Conservation (phyloP, 1,140 invertebrate genomes). For the Himalopsyche phryganea region DNA sequence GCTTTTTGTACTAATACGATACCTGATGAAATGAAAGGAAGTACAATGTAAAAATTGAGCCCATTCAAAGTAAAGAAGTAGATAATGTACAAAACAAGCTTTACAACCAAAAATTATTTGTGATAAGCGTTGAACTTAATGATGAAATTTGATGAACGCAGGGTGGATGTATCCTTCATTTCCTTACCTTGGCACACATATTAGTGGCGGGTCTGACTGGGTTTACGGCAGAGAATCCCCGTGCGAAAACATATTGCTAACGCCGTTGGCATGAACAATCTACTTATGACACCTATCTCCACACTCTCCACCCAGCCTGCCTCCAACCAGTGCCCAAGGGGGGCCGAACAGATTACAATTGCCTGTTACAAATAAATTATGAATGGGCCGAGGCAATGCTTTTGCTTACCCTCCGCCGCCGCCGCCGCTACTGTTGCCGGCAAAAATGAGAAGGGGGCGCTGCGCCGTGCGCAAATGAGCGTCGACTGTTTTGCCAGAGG, state of each 20-base stretch:
- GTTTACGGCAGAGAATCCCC: slow-evolving; percentile 7
- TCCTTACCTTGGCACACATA: too few relatives aligned
- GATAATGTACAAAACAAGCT: too few relatives aligned
- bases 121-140: too few relatives aligned
- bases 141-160: too few relatives aligned
- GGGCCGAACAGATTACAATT: slow-evolving; percentile 31
- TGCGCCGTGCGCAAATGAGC: neutral
- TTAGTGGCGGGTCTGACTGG: too few relatives aligned
- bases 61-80: too few relatives aligned
- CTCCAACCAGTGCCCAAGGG: neutral
- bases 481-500: neutral
- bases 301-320: neutral
- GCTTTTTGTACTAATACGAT: too few relatives aligned
- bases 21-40: too few relatives aligned
- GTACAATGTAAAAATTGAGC: too few relatives aligned
- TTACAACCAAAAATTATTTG: too few relatives aligned
- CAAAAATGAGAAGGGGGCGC: neutral
- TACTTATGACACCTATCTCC: slow-evolving; percentile 27
- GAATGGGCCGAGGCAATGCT: slow-evolving; percentile 19
- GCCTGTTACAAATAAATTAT: slow-evolving; percentile 35
- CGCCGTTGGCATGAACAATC: slow-evolving; percentile 19
- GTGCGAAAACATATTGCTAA: slow-evolving; percentile 26
- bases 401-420: neutral
- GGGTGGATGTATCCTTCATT: too few relatives aligned
- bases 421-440: neutral